Conservation (phyloP, 2,888 invertebrate genomes). For the Andrena bucephala region DNA sequence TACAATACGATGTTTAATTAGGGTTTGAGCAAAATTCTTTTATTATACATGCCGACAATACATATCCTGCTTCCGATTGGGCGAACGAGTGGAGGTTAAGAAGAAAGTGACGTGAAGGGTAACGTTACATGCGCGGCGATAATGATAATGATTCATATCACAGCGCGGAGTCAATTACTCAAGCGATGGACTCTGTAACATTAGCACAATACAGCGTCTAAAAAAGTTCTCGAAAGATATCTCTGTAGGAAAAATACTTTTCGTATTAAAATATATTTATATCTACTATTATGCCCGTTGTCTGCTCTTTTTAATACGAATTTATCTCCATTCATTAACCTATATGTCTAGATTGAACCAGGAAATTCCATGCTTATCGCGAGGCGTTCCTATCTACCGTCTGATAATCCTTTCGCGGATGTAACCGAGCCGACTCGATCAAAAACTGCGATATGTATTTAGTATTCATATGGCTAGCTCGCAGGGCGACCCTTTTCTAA, state of each 20-base stretch:
- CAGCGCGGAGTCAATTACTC: constrained; percentile 1
- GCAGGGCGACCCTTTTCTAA: background rate
- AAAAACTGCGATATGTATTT: background rate
- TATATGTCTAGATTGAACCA: background rate
- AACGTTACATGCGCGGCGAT: background rate
- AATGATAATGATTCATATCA: constrained; percentile 25
- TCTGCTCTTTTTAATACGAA: background rate
- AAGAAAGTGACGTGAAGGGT: constrained; percentile 17
- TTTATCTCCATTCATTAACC: background rate
- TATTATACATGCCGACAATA: background rate
- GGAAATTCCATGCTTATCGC: constrained; percentile 29
- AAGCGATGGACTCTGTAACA: background rate
- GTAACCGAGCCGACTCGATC: constrained; percentile 3
- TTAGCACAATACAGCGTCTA: background rate
- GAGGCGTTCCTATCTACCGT: background rate
- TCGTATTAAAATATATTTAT: constrained; percentile 4
- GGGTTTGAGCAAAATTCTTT: background rate
- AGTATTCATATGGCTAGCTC: background rate
- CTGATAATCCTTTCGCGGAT: constrained; percentile 7
- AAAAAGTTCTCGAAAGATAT: constrained; percentile 14
- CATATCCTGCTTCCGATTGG: constrained; percentile 14
- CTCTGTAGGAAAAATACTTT: constrained; percentile 14
- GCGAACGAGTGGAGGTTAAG: background rate
- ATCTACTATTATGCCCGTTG: background rate
- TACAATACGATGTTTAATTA: background rate